phyloP scores from a whole-genome alignment of 2,113 vertebrate species.

The Pycnonotus jocosus region DNA sequence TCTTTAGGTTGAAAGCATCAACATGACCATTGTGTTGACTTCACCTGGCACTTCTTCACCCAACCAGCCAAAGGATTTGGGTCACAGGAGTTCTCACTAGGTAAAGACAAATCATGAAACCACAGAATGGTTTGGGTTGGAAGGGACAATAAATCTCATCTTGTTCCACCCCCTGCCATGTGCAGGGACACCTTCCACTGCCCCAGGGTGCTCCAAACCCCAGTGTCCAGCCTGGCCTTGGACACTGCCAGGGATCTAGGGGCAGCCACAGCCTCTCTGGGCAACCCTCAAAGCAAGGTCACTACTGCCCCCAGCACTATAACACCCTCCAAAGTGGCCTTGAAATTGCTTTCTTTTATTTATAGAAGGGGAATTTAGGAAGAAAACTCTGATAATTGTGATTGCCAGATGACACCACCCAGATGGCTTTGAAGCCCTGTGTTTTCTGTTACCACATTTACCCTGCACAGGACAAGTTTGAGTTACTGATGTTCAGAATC shows the following conservation, averaged over 20 bases:
- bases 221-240: rapidly evolving
- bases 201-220: background rate
- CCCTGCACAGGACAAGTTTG: background rate
- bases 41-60: background rate
- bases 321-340: background rate
- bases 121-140: background rate
- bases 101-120: background rate
- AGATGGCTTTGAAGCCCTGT: background rate
- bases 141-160: no score
- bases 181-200: background rate
- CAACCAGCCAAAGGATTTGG: background rate
- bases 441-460: background rate
- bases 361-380: background rate
- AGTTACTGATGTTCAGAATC: background rate
- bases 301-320: rapidly evolving
- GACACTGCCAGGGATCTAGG: background rate
- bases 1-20: background rate
- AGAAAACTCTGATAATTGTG: background rate
- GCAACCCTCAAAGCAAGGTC: background rate
- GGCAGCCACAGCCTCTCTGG: background rate
- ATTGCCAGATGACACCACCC: background rate
- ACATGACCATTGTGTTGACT: no score
- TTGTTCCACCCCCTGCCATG: rapidly evolving
- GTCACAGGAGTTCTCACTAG: background rate
- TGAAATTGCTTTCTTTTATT: background rate